Evolutionary conservation across 2,797 vertebrate genomes (phyloP).

Genomic region (Acanthurus tractus): DNA sequence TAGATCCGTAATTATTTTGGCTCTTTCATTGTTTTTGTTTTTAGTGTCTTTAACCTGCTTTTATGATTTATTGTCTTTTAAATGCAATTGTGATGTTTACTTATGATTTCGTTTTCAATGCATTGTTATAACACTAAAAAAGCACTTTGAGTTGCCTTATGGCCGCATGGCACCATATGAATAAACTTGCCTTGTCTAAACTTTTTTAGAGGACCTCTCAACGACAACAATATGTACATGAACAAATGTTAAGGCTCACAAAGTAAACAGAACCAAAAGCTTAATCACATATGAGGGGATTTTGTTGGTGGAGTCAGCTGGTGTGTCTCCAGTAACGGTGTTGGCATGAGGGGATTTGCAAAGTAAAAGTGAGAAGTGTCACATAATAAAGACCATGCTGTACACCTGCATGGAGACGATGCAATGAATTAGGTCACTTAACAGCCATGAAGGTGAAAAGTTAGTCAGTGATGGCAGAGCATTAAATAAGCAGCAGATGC

Average conservation of each 20-base stretch:
- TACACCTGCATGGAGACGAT: background rate
- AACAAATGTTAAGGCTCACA: background rate
- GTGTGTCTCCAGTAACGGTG: background rate
- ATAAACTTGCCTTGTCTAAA: too few relatives aligned
- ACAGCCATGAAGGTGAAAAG: background rate
- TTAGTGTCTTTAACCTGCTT: too few relatives aligned
- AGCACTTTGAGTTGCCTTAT: too few relatives aligned
- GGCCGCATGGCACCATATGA: too few relatives aligned
- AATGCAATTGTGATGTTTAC: too few relatives aligned
- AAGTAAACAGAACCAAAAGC: background rate
- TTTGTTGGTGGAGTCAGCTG: background rate
- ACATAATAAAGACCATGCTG: background rate
- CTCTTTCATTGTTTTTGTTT: too few relatives aligned
- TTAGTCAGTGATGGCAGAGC: background rate
- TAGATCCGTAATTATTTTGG: too few relatives aligned
- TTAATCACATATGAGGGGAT: too few relatives aligned
- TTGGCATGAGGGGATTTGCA: background rate
- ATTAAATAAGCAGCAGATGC: background rate
- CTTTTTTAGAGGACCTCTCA: too few relatives aligned
- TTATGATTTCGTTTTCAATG: too few relatives aligned
- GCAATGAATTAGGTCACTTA: slow-evolving; percentile 1
- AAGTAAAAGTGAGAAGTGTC: slow-evolving; percentile 2
- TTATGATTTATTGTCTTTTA: too few relatives aligned
- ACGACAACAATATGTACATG: background rate
- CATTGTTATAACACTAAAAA: too few relatives aligned